A percentile compares a stretch with the other conserved stretches of the same genome.
These are phyloP conservation scores for Lithobius niger DNA, from an alignment of 1,140 invertebrate species.

Conservation along the genomic window DNA sequence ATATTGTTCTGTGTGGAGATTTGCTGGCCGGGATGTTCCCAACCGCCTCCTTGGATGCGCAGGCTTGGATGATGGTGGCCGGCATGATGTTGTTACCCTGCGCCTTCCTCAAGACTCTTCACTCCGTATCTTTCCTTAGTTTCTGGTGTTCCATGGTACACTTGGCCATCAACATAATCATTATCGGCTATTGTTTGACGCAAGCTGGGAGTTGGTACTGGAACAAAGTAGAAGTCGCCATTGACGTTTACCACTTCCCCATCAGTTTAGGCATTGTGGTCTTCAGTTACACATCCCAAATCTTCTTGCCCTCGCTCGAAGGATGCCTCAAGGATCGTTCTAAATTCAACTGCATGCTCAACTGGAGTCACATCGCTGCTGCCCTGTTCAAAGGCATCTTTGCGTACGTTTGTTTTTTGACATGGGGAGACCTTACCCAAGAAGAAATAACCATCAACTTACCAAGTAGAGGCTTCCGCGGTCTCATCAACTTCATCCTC, in stretches of 20 bases:
- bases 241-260: constrained; percentile 93
- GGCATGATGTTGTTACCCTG: constrained; percentile 82
- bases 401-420: constrained; percentile 93
- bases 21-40: constrained; percentile 92
- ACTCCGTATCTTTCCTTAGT: constrained; percentile 79
- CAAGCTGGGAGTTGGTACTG: constrained; percentile 85
- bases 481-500: constrained; percentile 88
- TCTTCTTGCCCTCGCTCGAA: constrained; percentile 94
- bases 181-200: constrained; percentile 91
- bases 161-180: constrained; percentile 91
- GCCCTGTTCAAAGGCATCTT: constrained; percentile 94
- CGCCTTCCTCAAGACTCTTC: constrained; percentile 85
- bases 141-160: constrained; percentile 99
- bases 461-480: constrained; percentile 72
- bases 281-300: constrained; percentile 99
- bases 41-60: constrained; percentile 39
- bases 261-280: constrained; percentile 99
- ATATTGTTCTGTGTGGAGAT: constrained; percentile 96
- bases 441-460: constrained; percentile 95
- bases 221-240: constrained; percentile 55
- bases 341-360: constrained; percentile 93
- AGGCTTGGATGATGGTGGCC: constrained; percentile 91
- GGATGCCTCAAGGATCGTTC: constrained; percentile 82
- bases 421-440: constrained; percentile 76
- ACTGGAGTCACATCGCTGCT: constrained; percentile 95